Evolutionary conservation across 2,888 invertebrate genomes (phyloP).

Genomic region (Athalia rosae): DNA sequence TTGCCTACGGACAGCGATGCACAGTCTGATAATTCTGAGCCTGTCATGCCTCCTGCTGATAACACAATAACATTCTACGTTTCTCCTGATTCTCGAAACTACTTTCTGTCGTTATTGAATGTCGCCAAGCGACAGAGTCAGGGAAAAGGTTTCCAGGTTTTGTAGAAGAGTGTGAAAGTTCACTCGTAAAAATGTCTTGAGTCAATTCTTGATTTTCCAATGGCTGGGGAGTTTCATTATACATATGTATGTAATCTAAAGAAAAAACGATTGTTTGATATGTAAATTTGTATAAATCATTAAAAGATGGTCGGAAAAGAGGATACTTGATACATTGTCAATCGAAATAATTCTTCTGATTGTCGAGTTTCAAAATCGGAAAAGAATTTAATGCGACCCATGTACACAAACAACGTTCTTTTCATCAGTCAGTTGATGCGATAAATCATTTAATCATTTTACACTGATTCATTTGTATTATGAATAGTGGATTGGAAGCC

Average conservation of each 20-base stretch:
- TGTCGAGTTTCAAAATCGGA: not conserved
- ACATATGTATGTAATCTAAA: slow-evolving; percentile 32
- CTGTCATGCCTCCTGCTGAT: slow-evolving; percentile 59
- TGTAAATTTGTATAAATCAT: slow-evolving; percentile 41
- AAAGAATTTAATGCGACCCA: too few relatives aligned
- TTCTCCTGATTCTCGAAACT: slow-evolving; percentile 72
- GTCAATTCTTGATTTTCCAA: not conserved
- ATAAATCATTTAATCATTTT: slow-evolving; percentile 21
- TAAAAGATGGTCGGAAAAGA: not conserved
- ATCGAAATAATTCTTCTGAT: too few relatives aligned
- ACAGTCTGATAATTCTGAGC: slow-evolving; percentile 64
- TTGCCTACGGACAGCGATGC: slow-evolving; percentile 67
- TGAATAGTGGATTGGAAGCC: not conserved
- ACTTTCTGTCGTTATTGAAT: slow-evolving; percentile 75
- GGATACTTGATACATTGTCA: too few relatives aligned
- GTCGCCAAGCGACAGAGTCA: slow-evolving; percentile 76
- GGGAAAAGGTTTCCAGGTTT: slow-evolving; percentile 75
- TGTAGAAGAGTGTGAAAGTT: slow-evolving; percentile 62
- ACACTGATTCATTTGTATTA: not conserved
- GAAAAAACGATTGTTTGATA: slow-evolving; percentile 9
- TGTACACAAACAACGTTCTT: too few relatives aligned
- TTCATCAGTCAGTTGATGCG: not conserved
- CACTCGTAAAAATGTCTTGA: not conserved
- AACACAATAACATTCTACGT: slow-evolving; percentile 68
- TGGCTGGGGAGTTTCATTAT: slow-evolving; percentile 17